A percentile compares a stretch with the other conserved stretches of the same genome.
Conservation (phyloP, 2,113 vertebrate species). For the Heterotilapia buettikoferi region DNA sequence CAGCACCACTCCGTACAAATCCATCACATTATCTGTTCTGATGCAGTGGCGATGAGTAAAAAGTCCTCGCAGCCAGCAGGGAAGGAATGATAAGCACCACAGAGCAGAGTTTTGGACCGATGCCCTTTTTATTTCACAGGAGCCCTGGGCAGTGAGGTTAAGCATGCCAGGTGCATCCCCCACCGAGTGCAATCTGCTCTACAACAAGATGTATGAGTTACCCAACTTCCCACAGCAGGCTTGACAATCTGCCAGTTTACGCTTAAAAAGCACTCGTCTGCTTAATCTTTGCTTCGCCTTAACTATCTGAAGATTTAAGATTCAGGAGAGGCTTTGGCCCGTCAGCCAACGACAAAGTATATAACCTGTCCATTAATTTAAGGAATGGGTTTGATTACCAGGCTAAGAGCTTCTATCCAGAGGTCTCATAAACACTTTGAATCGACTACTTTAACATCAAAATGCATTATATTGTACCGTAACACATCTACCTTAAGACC, state of each 20-base stretch:
- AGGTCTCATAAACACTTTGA: neutral
- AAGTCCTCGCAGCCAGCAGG: neutral
- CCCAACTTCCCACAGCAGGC: constrained; percentile 21
- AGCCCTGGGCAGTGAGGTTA: constrained; percentile 33
- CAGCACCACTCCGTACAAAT: neutral
- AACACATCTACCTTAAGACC: neutral
- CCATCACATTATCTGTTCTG: constrained; percentile 4
- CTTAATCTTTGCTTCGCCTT: constrained; percentile 44
- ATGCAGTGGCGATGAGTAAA: neutral
- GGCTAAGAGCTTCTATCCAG: neutral
- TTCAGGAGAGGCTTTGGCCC: neutral
- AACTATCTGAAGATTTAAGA: constrained; percentile 16
- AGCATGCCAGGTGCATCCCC: constrained; percentile 43
- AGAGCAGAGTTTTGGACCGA: constrained; percentile 27
- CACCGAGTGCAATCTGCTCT: constrained; percentile 39
- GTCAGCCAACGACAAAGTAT: constrained; percentile 11
- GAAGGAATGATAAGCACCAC: constrained; percentile 15
- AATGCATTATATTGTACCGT: neutral
- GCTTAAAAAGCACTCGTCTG: constrained; percentile 10
- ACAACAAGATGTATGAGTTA: constrained; percentile 36
- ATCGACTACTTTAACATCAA: neutral
- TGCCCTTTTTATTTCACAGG: constrained; percentile 31
- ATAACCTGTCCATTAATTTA: constrained; percentile 12
- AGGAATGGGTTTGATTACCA: neutral
- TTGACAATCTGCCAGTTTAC: constrained; percentile 30